Conservation (phyloP, 2,888 invertebrate species). For the Aelia acuminata region DNA sequence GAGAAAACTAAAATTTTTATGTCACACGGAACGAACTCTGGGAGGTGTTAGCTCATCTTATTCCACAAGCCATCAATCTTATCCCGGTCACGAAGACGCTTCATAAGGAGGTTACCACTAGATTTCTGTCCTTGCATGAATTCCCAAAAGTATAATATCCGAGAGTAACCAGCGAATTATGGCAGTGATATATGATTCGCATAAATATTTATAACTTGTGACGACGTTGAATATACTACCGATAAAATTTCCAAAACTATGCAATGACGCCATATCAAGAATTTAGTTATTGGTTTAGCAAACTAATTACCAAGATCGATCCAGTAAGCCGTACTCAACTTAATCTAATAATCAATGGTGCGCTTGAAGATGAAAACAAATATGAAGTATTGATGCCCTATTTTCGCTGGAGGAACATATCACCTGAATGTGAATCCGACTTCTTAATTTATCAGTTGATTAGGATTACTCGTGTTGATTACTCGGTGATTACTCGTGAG, state of each 20-base stretch:
- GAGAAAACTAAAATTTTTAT: conserved; percentile 48
- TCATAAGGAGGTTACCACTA: neutral
- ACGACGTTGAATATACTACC: neutral
- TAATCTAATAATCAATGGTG: no score
- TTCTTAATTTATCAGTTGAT: no score
- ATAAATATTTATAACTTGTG: neutral
- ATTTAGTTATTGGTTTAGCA: no score
- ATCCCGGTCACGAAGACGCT: conserved; percentile 13
- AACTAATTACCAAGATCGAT: no score
- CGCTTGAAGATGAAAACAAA: no score
- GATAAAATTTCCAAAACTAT: neutral
- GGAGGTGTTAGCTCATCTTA: conserved; percentile 47
- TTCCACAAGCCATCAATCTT: conserved; percentile 35
- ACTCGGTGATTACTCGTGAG: no score
- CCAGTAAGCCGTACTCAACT: no score
- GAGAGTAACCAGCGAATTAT: neutral
- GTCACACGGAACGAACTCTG: conserved; percentile 50
- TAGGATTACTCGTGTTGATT: no score
- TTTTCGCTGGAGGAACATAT: no score
- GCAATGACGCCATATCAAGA: no score
- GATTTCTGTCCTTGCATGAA: neutral
- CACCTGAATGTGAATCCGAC: no score
- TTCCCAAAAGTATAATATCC: neutral
- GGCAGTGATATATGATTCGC: neutral
- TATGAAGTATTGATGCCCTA: no score